Evolutionary conservation across 2,888 invertebrate species (phyloP).

Genomic region (Tipula helvola): DNA sequence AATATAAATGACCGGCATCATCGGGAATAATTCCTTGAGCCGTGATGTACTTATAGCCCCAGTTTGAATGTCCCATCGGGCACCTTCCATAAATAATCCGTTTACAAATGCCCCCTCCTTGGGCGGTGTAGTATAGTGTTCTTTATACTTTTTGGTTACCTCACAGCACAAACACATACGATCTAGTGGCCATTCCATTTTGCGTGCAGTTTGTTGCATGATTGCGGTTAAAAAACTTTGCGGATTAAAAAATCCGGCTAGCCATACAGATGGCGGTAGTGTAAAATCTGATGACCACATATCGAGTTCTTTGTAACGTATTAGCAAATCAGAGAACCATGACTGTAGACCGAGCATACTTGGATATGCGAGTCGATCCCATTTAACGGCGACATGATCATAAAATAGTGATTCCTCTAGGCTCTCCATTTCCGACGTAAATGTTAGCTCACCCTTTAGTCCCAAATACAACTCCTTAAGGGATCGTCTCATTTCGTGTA

Average conservation of each 20-base stretch:
- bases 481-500: slow-evolving; percentile 67
- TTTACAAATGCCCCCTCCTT: slow-evolving; percentile 85
- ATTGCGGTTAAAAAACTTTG: slow-evolving; percentile 94
- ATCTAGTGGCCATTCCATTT: slow-evolving; percentile 92
- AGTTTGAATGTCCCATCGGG: slow-evolving; percentile 73
- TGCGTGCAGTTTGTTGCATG: slow-evolving; percentile 93
- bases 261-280: slow-evolving; percentile 62
- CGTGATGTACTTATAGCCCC: slow-evolving; percentile 73
- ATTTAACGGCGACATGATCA: slow-evolving; percentile 73
- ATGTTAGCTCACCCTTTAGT: slow-evolving; percentile 85
- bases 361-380: slow-evolving; percentile 82
- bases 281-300: slow-evolving; percentile 82
- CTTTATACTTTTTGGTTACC: slow-evolving; percentile 77
- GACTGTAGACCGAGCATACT: slow-evolving; percentile 67
- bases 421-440: slow-evolving; percentile 84
- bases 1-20: slow-evolving; percentile 82
- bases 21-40: slow-evolving; percentile 80
- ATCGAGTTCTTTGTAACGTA: slow-evolving; percentile 67
- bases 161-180: slow-evolving; percentile 93
- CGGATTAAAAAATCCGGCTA: slow-evolving; percentile 52
- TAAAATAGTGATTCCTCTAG: slow-evolving; percentile 72
- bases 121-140: slow-evolving; percentile 73
- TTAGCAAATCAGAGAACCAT: slow-evolving; percentile 79
- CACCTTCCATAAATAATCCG: slow-evolving; percentile 87
- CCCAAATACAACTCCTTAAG: slow-evolving; percentile 81